phyloP scores from a whole-genome alignment of 1,140 invertebrate genomes.

The Andrena cerasifolii region DNA sequence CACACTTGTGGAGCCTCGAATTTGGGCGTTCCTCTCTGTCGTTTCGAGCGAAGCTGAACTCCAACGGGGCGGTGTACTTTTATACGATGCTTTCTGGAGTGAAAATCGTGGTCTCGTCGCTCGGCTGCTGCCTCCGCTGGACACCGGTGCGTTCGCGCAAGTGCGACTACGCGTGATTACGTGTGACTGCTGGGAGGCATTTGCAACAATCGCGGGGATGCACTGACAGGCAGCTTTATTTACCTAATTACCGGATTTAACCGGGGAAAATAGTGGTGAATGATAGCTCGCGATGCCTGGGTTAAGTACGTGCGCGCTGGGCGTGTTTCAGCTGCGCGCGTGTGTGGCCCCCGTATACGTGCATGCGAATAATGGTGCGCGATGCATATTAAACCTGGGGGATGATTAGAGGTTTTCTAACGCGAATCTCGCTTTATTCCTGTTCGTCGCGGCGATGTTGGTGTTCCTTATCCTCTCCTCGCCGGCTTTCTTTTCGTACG shows the following conservation, averaged over 20 bases:
- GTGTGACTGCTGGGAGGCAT: slow-evolving; percentile 44
- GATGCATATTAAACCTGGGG: slow-evolving; percentile 27
- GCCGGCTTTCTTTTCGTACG: neutral
- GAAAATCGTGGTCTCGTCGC: neutral
- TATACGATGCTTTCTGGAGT: too few relatives aligned
- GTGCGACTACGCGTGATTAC: slow-evolving; percentile 48
- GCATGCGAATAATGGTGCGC: slow-evolving; percentile 19
- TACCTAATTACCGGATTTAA: slow-evolving; percentile 69
- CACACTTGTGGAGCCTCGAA: too few relatives aligned
- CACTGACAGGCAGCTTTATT: slow-evolving; percentile 67
- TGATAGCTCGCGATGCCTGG: slow-evolving; percentile 46
- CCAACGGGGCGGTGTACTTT: too few relatives aligned
- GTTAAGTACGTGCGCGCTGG: slow-evolving; percentile 42
- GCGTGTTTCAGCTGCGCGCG: slow-evolving; percentile 28
- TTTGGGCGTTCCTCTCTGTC: too few relatives aligned
- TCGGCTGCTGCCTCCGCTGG: slow-evolving; percentile 6
- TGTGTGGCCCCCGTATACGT: neutral
- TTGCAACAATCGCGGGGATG: slow-evolving; percentile 51
- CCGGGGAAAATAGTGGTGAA: slow-evolving; percentile 57
- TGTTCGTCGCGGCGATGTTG: slow-evolving; percentile 3
- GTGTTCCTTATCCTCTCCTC: neutral
- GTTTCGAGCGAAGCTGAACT: too few relatives aligned
- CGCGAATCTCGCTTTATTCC: neutral
- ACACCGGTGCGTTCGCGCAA: slow-evolving; percentile 12
- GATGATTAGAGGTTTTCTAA: slow-evolving; percentile 37